These are phyloP conservation scores for Rhagium mordax DNA, from an alignment of 2,888 invertebrate species.

Conservation along the genomic window DNA sequence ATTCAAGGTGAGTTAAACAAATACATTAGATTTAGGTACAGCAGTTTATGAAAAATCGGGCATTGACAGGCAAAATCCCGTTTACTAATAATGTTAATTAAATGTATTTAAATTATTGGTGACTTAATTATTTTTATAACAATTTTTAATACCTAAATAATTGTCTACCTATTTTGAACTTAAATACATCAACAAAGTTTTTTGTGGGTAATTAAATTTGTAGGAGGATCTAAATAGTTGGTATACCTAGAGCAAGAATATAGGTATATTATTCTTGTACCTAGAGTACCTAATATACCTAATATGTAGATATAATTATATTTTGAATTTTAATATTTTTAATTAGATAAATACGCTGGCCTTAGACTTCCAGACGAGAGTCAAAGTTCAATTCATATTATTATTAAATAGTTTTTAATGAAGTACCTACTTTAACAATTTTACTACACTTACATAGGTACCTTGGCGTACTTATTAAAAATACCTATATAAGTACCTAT, in stretches of 20 bases:
- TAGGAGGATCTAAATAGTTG: no score
- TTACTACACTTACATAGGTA: no score
- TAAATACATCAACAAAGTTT: no score
- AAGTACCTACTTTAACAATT: neutral
- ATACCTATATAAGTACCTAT: no score
- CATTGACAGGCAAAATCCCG: neutral
- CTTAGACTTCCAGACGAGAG: neutral
- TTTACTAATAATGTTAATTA: neutral
- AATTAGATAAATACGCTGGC: neutral
- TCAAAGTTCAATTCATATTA: slow-evolving; percentile 4
- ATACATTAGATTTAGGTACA: neutral
- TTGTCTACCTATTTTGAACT: neutral
- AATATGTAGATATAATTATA: neutral
- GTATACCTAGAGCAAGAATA: no score
- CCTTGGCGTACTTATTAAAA: no score
- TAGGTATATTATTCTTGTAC: no score
- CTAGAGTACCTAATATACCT: no score
- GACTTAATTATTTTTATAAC: neutral
- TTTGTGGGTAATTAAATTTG: no score
- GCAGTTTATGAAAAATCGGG: slow-evolving; percentile 7
- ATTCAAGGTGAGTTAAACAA: slow-evolving; percentile 4
- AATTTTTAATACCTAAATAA: neutral
- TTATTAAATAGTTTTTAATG: neutral
- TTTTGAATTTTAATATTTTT: slow-evolving; percentile 2
- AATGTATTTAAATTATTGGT: neutral